Evolutionary conservation across 2,113 vertebrate species (phyloP), one percentile per base, ranked within the genome.

Genomic region (Mola mola): DNA sequence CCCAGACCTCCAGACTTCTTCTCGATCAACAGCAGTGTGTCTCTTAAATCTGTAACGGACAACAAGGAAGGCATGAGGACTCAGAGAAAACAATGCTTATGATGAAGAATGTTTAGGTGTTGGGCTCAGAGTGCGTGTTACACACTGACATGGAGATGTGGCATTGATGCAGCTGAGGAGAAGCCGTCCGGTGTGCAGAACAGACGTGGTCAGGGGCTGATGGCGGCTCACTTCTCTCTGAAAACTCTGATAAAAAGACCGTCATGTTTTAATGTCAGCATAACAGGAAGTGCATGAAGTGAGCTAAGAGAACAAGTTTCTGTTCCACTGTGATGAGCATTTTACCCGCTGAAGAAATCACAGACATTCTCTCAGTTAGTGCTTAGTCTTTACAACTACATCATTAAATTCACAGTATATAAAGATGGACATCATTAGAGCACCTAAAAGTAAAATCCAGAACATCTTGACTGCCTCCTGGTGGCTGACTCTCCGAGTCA

Each of bases 81-180:
- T 38, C n/a, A 2, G 16, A 40, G 1, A 11, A 0, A 40, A 44
- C n/a, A n/a, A n/a, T n/a, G n/a, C n/a, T n/a, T n/a, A n/a, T 2
- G 9, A 2, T n/a, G 2, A 11, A 8, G 6, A 2, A 16, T 26
- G 16, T 10, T 25, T 8, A n/a, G n/a, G n/a, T n/a, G n/a, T n/a
- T n/a, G n/a, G n/a, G n/a, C n/a, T n/a, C n/a, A n/a, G n/a, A n/a
- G n/a, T n/a, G n/a, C 4, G 28, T 34, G 29, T 10, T 36, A 2
- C 4, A 31, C 17, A 70, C 82, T 92, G 77, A 98, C 97, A 92
- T 75, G 95, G 95, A 1, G 93, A 94, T 5, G 84, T 93, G 0
- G 81, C 84, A 11, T 91, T 61, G 82, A 98, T 91, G 82, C 91
- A 94, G 80, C 85, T 57, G 13, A 97, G 93, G 16, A 98, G 94